These are phyloP conservation scores for Falcaria lacertinaria DNA, from an alignment of 2,888 invertebrate species.

Conservation along the genomic window DNA sequence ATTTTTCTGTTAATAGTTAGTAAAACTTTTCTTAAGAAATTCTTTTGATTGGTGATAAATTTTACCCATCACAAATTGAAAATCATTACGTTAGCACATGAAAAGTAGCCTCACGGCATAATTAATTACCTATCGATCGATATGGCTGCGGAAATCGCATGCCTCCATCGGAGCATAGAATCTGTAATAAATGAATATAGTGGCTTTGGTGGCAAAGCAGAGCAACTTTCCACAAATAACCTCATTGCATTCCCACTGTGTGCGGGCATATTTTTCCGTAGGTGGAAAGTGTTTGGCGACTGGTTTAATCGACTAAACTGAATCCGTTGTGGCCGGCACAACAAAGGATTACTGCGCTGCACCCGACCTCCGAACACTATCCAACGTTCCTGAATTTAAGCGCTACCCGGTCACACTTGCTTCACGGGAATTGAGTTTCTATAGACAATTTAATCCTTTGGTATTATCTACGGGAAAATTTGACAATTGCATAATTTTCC, in stretches of 20 bases:
- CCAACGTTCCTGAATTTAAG: conserved; percentile 32
- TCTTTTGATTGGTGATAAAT: too few relatives aligned
- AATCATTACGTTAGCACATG: too few relatives aligned
- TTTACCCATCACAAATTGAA: too few relatives aligned
- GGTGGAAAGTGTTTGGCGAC: conserved; percentile 46
- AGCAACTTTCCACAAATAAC: conserved; percentile 37
- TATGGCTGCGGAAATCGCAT: conserved; percentile 11
- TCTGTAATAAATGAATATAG: conserved; percentile 36
- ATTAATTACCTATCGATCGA: conserved; percentile 3
- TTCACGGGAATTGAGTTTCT: conserved; percentile 24
- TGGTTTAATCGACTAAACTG: conserved; percentile 56
- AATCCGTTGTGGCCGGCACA: conserved; percentile 45
- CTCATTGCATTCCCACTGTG: conserved; percentile 39
- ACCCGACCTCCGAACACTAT: conserved; percentile 24
- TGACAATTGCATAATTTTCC: too few relatives aligned
- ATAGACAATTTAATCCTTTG: too few relatives aligned
- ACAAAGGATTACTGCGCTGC: conserved; percentile 49
- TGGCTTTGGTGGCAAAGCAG: conserved; percentile 27
- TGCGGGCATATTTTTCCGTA: conserved; percentile 45
- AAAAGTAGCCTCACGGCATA: neutral
- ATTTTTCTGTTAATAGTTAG: too few relatives aligned
- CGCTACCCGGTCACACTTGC: conserved; percentile 31
- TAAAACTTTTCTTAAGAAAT: too few relatives aligned
- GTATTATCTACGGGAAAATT: too few relatives aligned
- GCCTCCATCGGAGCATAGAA: conserved; percentile 18